A percentile compares a stretch with the other conserved stretches of the same genome.
Conservation (phyloP, 2,888 invertebrate species). For the Lycia hirtaria region DNA sequence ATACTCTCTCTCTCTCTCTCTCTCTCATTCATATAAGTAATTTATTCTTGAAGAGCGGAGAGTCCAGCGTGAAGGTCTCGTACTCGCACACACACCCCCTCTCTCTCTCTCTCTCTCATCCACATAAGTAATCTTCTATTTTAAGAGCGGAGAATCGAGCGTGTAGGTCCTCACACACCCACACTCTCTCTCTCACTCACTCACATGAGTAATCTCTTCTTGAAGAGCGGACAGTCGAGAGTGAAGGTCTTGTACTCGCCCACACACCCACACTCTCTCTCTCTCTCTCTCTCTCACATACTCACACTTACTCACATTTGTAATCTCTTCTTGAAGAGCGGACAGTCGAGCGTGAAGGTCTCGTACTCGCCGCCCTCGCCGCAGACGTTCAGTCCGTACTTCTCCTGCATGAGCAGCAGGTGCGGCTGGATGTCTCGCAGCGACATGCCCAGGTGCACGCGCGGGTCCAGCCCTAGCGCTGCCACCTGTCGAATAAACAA, state of each 20-base stretch:
- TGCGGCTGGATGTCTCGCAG: slow-evolving; percentile 94
- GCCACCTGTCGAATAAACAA: slow-evolving; percentile 85
- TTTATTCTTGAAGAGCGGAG: too few relatives aligned
- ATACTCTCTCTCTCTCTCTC: too few relatives aligned
- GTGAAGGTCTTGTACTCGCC: slow-evolving; percentile 99
- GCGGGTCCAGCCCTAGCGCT: slow-evolving; percentile 94
- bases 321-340: slow-evolving; percentile 95
- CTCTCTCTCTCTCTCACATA: too few relatives aligned
- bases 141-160: too few relatives aligned
- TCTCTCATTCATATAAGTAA: too few relatives aligned
- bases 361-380: slow-evolving; percentile 99
- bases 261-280: too few relatives aligned
- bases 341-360: slow-evolving; percentile 98
- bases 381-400: slow-evolving; percentile 97
- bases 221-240: slow-evolving; percentile 98
- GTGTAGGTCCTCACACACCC: too few relatives aligned
- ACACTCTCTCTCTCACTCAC: too few relatives aligned
- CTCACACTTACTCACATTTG: slow-evolving; percentile 92
- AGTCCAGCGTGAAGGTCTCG: too few relatives aligned
- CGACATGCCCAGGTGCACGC: slow-evolving; percentile 94
- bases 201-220: slow-evolving; percentile 95
- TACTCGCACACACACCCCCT: too few relatives aligned
- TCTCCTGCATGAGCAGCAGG: slow-evolving; percentile 94
- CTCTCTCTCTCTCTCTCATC: too few relatives aligned
- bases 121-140: too few relatives aligned